phyloP scores from a whole-genome alignment of 2,113 vertebrate species.

The Myocastor coypus region DNA sequence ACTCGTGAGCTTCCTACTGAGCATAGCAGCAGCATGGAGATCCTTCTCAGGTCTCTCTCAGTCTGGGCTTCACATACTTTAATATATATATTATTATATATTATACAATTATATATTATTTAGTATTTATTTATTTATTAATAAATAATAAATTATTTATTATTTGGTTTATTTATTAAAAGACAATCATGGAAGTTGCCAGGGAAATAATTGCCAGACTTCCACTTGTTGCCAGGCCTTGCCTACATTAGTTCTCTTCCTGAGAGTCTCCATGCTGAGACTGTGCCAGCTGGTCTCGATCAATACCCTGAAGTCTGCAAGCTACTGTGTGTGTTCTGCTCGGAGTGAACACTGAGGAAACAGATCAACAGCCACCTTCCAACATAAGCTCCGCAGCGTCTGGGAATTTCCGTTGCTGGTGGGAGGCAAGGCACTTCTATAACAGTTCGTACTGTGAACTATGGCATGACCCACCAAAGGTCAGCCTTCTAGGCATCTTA shows the following conservation, averaged over 20 bases:
- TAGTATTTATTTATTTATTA: too few species aligned
- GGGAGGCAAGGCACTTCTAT: not conserved
- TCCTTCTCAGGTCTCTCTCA: not conserved
- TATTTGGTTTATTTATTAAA: conserved; percentile 29
- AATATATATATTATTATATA: conserved; percentile 53
- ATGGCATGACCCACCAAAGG: not conserved
- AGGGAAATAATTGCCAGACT: conserved; percentile 12
- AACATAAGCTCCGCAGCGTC: not conserved
- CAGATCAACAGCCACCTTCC: conserved; percentile 40
- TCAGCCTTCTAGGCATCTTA: not conserved
- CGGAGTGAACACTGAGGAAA: not conserved
- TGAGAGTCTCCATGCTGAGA: not conserved
- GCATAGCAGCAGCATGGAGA: not conserved
- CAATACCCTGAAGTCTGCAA: conserved; percentile 22
- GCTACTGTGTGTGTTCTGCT: not conserved
- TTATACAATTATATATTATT: too few species aligned
- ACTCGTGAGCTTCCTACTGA: not conserved
- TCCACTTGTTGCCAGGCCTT: not conserved
- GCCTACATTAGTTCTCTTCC: not conserved
- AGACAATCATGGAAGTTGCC: conserved; percentile 57
- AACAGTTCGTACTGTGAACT: not conserved
- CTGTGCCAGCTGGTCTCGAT: conserved; percentile 42
- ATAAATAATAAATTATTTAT: too few species aligned
- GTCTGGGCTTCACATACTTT: not conserved
- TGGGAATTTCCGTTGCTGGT: not conserved